Evolutionary conservation across 2,113 vertebrate genomes (phyloP).

Genomic region (Lanius ludovicianus): DNA sequence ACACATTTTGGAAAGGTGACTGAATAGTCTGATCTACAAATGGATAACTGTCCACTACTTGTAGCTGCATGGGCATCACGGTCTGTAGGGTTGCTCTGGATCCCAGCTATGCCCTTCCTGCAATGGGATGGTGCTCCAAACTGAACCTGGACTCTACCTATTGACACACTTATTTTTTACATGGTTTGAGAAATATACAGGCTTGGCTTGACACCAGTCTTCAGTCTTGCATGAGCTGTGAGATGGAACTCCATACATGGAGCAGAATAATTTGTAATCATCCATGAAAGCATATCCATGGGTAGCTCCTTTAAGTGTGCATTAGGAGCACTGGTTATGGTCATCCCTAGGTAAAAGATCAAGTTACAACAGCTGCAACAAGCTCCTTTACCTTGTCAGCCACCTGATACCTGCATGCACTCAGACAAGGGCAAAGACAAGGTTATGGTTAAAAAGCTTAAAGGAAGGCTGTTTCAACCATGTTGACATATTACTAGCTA

Average conservation of each 20-base stretch:
- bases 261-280: background rate
- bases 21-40: background rate
- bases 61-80: background rate
- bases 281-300: background rate
- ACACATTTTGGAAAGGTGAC: background rate
- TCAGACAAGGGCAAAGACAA: background rate
- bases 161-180: background rate
- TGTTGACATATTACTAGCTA: background rate
- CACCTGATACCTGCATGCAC: background rate
- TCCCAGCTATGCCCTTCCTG: background rate
- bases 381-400: background rate
- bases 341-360: background rate
- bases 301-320: background rate
- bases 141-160: background rate
- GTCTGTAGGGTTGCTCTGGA: background rate
- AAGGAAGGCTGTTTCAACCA: background rate
- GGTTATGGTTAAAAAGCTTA: background rate
- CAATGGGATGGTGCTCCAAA: background rate
- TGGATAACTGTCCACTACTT: background rate
- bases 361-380: background rate
- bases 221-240: background rate
- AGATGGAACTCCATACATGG: background rate
- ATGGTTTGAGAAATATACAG: background rate
- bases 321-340: background rate
- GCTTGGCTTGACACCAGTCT: background rate